A percentile compares a stretch with the other conserved stretches of the same genome.
phyloP scores from a whole-genome alignment of 2,113 vertebrate species.

The Orcinus orca region DNA sequence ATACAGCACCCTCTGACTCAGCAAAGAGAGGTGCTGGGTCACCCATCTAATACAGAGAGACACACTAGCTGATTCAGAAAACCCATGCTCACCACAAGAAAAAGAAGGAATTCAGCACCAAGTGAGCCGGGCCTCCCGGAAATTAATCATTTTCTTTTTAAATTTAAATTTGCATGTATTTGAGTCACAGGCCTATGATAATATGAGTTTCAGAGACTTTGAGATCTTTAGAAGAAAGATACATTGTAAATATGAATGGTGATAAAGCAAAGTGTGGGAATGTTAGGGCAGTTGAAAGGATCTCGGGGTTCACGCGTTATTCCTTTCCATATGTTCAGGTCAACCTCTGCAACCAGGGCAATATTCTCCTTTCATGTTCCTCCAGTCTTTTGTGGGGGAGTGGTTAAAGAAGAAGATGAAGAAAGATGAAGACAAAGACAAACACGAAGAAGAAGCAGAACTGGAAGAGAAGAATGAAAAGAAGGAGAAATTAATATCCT shows the following conservation, averaged over 20 bases:
- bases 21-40: conserved; percentile 11
- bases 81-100: not conserved
- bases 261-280: not conserved
- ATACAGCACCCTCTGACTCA: conserved; percentile 48
- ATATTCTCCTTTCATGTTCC: not conserved
- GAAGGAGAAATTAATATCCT: not conserved
- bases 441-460: not conserved
- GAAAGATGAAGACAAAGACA: not conserved
- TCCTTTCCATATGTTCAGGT: not conserved
- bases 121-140: not conserved
- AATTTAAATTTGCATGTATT: not conserved
- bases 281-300: not conserved
- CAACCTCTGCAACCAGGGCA: too few relatives aligned
- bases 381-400: not conserved
- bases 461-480: not conserved
- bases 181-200: conserved; percentile 42
- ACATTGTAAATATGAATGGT: not conserved
- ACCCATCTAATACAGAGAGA: not conserved
- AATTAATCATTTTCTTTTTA: conserved; percentile 35
- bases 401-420: not conserved
- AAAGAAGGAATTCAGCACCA: conserved; percentile 21
- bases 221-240: not conserved
- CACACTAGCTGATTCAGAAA: conserved; percentile 43
- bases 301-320: not conserved
- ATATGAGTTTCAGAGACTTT: not conserved